These are phyloP conservation scores for Cremastinae sp. DNA, from an alignment of 2,888 invertebrate species.

Conservation along the genomic window DNA sequence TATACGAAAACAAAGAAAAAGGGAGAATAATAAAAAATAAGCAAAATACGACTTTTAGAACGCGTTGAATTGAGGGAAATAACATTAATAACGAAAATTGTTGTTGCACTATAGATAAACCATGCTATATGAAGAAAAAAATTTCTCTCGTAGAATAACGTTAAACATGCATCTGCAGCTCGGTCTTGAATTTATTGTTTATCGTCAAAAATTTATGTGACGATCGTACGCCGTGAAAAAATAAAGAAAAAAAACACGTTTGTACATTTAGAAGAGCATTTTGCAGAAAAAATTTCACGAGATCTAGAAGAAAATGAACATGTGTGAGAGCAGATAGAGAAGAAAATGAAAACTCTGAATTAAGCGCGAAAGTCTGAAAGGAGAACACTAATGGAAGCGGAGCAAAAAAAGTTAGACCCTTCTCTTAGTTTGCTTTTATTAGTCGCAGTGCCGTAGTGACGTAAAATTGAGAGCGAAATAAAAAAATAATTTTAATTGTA, in stretches of 20 bases:
- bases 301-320: not conserved
- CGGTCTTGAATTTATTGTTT: constrained; percentile 17
- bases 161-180: constrained; percentile 30
- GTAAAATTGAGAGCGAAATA: constrained; percentile 32
- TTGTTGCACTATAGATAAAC: constrained; percentile 50
- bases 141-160: constrained; percentile 33
- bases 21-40: constrained; percentile 28
- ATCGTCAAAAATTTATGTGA: constrained; percentile 16
- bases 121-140: constrained; percentile 19
- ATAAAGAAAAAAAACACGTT: constrained; percentile 35
- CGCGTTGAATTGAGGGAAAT: constrained; percentile 43
- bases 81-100: constrained; percentile 22
- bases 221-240: constrained; percentile 27
- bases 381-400: constrained; percentile 3
- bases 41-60: constrained; percentile 56
- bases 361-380: constrained; percentile 12
- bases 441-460: constrained; percentile 46
- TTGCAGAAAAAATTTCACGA: constrained; percentile 1
- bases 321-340: not conserved
- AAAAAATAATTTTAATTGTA: constrained; percentile 32
- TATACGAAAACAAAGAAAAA: constrained; percentile 40
- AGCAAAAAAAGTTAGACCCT: constrained; percentile 12
- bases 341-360: constrained; percentile 17
- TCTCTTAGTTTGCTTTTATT: constrained; percentile 54
- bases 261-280: constrained; percentile 43